These are phyloP conservation scores for Ischnus inquisitorius DNA, from an alignment of 2,888 invertebrate genomes.

Conservation along the genomic window DNA sequence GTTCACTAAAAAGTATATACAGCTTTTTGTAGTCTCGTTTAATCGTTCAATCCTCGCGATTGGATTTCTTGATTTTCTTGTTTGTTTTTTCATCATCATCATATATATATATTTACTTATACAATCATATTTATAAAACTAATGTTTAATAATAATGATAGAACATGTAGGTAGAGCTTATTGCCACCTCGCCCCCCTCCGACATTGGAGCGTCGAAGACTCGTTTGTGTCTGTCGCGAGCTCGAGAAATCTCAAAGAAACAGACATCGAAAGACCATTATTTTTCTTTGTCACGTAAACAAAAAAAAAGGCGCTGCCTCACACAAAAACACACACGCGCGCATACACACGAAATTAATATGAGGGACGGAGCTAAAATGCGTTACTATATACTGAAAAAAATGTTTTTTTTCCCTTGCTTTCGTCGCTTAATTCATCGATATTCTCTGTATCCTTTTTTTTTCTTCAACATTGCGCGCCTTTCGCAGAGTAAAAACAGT, in stretches of 20 bases:
- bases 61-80: constrained; percentile 73
- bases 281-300: too few relatives aligned
- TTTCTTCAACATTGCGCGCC: constrained; percentile 48
- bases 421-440: constrained; percentile 23
- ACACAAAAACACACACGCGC: constrained; percentile 9
- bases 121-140: constrained; percentile 80
- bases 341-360: constrained; percentile 61
- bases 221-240: constrained; percentile 76
- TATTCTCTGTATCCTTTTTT: constrained; percentile 55
- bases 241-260: constrained; percentile 81
- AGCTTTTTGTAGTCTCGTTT: constrained; percentile 75
- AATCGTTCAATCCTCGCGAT: constrained; percentile 51
- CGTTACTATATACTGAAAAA: constrained; percentile 76
- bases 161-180: constrained; percentile 82
- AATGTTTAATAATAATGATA: constrained; percentile 78
- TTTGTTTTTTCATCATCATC: constrained; percentile 80
- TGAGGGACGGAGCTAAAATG: constrained; percentile 84
- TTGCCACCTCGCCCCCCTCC: constrained; percentile 67
- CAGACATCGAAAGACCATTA: constrained; percentile 2
- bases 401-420: constrained; percentile 61
- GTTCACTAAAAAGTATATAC: constrained; percentile 85
- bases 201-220: constrained; percentile 57
- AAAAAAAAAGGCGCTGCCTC: constrained; percentile 34
- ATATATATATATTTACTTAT: constrained; percentile 73
- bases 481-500: constrained; percentile 52